Evolutionary conservation across 2,797 vertebrate genomes (phyloP).

Genomic region (Spinibarbus caldwelli): DNA sequence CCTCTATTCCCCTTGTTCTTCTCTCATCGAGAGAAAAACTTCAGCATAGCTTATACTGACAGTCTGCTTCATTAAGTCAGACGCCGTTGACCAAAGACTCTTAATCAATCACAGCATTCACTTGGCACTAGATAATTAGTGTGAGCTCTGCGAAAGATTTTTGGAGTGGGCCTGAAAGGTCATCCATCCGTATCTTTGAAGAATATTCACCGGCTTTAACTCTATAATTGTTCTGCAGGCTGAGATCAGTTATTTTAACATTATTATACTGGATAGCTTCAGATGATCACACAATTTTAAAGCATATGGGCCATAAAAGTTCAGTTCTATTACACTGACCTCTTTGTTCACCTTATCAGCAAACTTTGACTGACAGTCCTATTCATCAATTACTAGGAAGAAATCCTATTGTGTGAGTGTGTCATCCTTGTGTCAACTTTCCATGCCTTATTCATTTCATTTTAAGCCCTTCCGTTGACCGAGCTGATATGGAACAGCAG

Average conservation of each 20-base stretch:
- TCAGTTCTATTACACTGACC: not conserved
- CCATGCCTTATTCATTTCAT: slow-evolving; percentile 73
- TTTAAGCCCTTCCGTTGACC: slow-evolving; percentile 58
- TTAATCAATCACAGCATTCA: slow-evolving; percentile 35
- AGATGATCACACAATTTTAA: not conserved
- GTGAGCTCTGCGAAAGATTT: slow-evolving; percentile 6
- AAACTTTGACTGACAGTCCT: slow-evolving; percentile 16
- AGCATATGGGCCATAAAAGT: not conserved
- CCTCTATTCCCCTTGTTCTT: slow-evolving; percentile 33
- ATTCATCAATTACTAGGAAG: not conserved
- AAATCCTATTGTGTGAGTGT: slow-evolving; percentile 42
- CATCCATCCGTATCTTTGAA: slow-evolving; percentile 10
- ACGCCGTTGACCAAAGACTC: slow-evolving; percentile 24
- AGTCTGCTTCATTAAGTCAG: slow-evolving; percentile 42
- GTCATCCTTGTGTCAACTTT: slow-evolving; percentile 34
- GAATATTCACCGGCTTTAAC: slow-evolving; percentile 11
- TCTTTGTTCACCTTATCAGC: slow-evolving; percentile 17
- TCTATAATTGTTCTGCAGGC: slow-evolving; percentile 3
- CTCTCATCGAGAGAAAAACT: not conserved
- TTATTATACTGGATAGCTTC: not conserved
- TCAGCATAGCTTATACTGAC: slow-evolving; percentile 20
- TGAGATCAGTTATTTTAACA: not conserved
- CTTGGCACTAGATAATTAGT: slow-evolving; percentile 32
- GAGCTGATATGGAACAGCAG: slow-evolving; percentile 46
- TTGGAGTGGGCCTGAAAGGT: slow-evolving; percentile 18